These are phyloP conservation scores for Sorex araneus DNA, from an alignment of 2,113 vertebrate species.

Conservation along the genomic window DNA sequence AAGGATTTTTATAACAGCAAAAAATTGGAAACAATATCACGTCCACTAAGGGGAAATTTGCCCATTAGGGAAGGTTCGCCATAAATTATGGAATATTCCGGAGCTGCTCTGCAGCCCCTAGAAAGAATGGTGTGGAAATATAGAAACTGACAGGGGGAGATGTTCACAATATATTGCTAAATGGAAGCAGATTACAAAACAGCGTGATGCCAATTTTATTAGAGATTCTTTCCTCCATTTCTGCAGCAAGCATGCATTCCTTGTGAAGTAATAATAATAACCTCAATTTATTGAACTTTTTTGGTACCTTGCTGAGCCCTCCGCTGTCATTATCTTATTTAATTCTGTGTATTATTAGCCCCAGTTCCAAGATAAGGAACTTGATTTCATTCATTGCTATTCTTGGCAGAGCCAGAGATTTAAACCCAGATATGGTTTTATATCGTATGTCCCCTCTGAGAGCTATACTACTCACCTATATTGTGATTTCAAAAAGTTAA, in stretches of 20 bases:
- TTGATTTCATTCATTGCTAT: slow-evolving; percentile 32
- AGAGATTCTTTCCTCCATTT: slow-evolving; percentile 72
- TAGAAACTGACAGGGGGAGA: slow-evolving; percentile 75
- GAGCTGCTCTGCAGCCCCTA: slow-evolving; percentile 66
- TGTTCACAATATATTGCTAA: slow-evolving; percentile 75
- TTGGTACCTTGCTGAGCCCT: slow-evolving; percentile 34
- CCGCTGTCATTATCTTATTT: slow-evolving; percentile 10
- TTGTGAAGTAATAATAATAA: slow-evolving; percentile 62
- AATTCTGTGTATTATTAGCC: slow-evolving; percentile 44
- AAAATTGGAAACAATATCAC: slow-evolving; percentile 73
- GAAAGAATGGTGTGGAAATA: slow-evolving; percentile 79
- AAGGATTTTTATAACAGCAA: slow-evolving; percentile 75
- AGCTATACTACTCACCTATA: neutral
- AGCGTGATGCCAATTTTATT: slow-evolving; percentile 71
- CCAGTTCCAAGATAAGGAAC: slow-evolving; percentile 73
- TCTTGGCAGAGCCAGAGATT: slow-evolving; percentile 55
- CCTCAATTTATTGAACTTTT: slow-evolving; percentile 62
- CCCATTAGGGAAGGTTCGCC: neutral
- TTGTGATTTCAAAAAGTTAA: slow-evolving; percentile 49
- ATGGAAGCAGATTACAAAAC: slow-evolving; percentile 71
- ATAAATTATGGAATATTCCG: slow-evolving; percentile 75
- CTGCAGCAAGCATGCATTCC: slow-evolving; percentile 52
- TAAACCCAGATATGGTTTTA: slow-evolving; percentile 10
- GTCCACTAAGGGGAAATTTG: slow-evolving; percentile 73
- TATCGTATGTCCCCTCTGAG: neutral